Percentiles rank a stretch among this genome's conserved stretches.
Evolutionary conservation across 2,113 vertebrate genomes (phyloP).

Genomic region (Peucedramus taeniatus): DNA sequence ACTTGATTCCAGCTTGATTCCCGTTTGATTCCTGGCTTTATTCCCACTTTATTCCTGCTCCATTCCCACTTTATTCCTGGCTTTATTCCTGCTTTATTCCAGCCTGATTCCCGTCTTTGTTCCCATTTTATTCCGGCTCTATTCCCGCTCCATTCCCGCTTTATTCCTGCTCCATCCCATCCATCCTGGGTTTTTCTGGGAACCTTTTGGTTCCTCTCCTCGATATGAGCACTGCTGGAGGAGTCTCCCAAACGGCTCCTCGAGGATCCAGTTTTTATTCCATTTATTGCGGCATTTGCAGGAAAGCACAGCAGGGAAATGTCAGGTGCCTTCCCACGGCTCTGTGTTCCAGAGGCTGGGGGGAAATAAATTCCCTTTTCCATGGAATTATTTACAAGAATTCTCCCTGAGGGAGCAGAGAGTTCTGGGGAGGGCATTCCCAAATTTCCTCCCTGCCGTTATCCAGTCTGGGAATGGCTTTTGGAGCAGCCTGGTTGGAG

Average conservation of each 20-base stretch:
- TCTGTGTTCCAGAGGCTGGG: accelerated
- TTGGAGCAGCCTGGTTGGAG: neutral
- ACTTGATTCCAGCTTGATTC: neutral
- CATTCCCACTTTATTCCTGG: accelerated
- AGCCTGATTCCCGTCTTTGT: neutral
- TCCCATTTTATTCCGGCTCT: neutral
- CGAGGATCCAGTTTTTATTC: neutral
- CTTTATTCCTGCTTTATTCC: neutral
- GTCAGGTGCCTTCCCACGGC: neutral
- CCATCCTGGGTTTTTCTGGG: neutral
- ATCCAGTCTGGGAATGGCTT: neutral
- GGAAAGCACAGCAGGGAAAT: neutral
- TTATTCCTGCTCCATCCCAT: neutral
- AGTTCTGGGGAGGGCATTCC: neutral
- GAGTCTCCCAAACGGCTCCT: neutral
- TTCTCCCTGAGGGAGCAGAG: neutral
- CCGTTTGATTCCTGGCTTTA: no score
- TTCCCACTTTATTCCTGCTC: accelerated
- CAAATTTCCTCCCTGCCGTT: neutral
- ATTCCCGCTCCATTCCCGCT: neutral
- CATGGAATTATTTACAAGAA: neutral
- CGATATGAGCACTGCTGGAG: accelerated
- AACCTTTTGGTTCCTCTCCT: neutral
- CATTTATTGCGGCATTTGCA: neutral
- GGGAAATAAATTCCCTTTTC: neutral